Base-by-base conservation (phyloP, 1,140 invertebrate genomes). In the Scaptomyza hsui region DNA sequence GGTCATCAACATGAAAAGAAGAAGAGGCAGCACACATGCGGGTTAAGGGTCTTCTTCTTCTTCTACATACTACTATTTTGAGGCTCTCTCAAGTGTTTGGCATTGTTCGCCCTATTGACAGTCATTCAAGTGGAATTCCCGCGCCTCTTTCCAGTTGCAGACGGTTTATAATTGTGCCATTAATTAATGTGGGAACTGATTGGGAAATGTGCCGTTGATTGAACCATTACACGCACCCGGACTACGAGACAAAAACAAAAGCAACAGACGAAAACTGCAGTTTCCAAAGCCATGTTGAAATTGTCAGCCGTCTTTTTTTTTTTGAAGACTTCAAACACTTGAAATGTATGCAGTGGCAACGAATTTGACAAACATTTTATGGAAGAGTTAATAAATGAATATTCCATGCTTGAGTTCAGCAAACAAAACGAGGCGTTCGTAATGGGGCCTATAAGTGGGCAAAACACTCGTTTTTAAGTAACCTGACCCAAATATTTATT, bases 181-280 rank as follows among this genome's bases (percentile, higher is more conserved):
- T 86, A 86, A 86, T 86, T 86, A 86, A 86, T 86, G 81, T 86
- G 81, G 81, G 81, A 86, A 85, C 67, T 48, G 65, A 70, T 63
- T 78, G 57, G 63, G 59, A 63, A 74, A 86, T 72, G 65, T 47
- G 55, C 49, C 24, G 81, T 37, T 74, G 81, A 86, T 86, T 86
- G 81, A 88, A 82, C 72, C 41, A 81, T 75, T 55, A 73, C 76
- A 78, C 48, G 62, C 63, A 59, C 21, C 41, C 60, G 45, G 48
- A 49, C 41, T 53, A 39, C 7, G 15, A n/a, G 13, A 51, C 21
- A 19, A 16, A 52, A 62, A 32, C 45, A 39, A 19, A 41, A 9
- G 2, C 24, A 37, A 16, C 24, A 37, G 26, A 47, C 48, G 29
- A 24, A 57, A 47, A 56, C 44, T 24, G 4, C 37, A 26, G 18